phyloP scores from a whole-genome alignment of 2,888 invertebrate species.

The Acleris laterana region DNA sequence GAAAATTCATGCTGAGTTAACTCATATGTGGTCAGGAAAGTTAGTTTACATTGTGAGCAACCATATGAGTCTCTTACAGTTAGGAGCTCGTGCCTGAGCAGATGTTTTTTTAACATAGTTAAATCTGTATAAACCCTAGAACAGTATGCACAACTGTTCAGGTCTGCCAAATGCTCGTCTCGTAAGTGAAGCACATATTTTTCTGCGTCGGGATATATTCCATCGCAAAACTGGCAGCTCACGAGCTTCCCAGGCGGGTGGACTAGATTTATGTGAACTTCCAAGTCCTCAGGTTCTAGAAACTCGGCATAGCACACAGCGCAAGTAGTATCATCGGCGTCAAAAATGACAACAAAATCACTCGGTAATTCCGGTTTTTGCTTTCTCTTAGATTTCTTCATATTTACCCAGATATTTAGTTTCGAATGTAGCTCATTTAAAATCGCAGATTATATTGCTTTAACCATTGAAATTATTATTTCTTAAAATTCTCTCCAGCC shows the following conservation, averaged over 20 bases:
- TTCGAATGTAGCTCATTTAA: too few relatives aligned
- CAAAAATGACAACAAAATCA: slow-evolving; percentile 2
- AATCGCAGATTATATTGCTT: too few relatives aligned
- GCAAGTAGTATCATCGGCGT: slow-evolving; percentile 59
- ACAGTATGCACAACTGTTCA: slow-evolving; percentile 59
- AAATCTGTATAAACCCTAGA: slow-evolving; percentile 52
- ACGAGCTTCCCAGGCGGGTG: slow-evolving; percentile 46
- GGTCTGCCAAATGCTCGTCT: slow-evolving; percentile 52
- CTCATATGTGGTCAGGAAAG: slow-evolving; percentile 45
- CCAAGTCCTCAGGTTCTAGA: slow-evolving; percentile 63
- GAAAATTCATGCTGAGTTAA: slow-evolving; percentile 53
- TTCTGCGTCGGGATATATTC: slow-evolving; percentile 47
- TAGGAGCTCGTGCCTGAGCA: slow-evolving; percentile 51
- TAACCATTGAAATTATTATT: too few relatives aligned
- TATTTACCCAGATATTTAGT: slow-evolving; percentile 1
- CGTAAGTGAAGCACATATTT: slow-evolving; percentile 59
- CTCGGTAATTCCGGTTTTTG: not conserved
- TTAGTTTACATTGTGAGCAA: slow-evolving; percentile 60
- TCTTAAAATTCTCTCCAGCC: too few relatives aligned
- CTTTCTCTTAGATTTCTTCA: slow-evolving; percentile 4
- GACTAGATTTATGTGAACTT: slow-evolving; percentile 58
- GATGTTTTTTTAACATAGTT: slow-evolving; percentile 47
- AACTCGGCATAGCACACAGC: slow-evolving; percentile 64
- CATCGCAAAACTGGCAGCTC: slow-evolving; percentile 58
- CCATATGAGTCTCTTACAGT: slow-evolving; percentile 39